Evolutionary conservation across 2,113 vertebrate genomes (phyloP), one percentile per base, ranked within the genome.

Genomic region (Xiphias gladius): DNA sequence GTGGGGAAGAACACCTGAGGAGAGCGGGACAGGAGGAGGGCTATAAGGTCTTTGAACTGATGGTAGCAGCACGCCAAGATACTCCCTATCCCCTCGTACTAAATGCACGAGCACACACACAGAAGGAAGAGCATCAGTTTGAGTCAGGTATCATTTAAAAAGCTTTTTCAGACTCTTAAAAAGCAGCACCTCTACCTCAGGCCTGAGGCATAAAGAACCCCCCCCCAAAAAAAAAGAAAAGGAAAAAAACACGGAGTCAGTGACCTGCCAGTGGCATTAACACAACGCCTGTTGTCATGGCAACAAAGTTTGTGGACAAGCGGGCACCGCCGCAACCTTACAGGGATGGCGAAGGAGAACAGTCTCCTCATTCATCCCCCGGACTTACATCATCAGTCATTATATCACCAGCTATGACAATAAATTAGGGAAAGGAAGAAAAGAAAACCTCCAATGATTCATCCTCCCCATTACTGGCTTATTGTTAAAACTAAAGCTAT

Each of bases 241-340:
- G 43, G 39, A n/a, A 9, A 57, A 2, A 58, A 11, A 20, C 32
- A 62, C 16, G 43, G 7, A 76, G 65, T 77, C 62, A 48, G 17
- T 63, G 86, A 68, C 69, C 32, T 48, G 52, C 43, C 32, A 20
- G 24, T 62, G 32, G 62, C 59, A 22, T 70, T 75, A 32, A 43
- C 26, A 41, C 35, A 63, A 24, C 59, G 41, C 3, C 24, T 0
- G 19, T 89, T 35, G 54, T 85, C 39, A 62, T 82, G 64, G 78
- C 67, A 81, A 92, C 85, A 57, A 35, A 52, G 32, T 87, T 83
- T 75, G 24, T 61, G 76, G 55, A 73, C 68, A 58, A 63, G 2
- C 52, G 0, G 3, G 7, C 8, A 43, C 0, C 0, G 7, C 35
- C n/a, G 43, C 24, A 11, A 67, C 75, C 50, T 43, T 22, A 68